Percentiles rank a stretch among this genome's conserved stretches.
phyloP scores from a whole-genome alignment of 2,797 vertebrate species.

The Poeciliopsis infans region DNA sequence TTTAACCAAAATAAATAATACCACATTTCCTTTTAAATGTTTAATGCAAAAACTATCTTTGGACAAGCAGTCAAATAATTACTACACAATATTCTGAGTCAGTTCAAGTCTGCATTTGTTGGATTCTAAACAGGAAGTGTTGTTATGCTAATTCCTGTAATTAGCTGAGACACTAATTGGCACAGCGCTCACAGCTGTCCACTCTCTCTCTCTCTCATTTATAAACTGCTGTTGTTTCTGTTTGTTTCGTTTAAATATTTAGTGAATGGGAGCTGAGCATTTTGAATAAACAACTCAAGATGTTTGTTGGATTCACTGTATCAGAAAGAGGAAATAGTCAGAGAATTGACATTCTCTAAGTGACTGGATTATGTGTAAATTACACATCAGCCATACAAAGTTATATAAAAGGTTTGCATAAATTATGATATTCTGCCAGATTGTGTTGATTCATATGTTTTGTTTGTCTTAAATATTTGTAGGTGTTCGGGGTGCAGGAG shows the following conservation, averaged over 20 bases:
- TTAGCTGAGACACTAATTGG: slow-evolving; percentile 75
- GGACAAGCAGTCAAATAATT: slow-evolving; percentile 45
- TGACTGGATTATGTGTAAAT: not conserved
- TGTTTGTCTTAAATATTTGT: slow-evolving; percentile 36
- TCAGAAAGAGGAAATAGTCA: slow-evolving; percentile 4
- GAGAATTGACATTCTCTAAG: slow-evolving; percentile 10
- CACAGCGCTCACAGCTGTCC: slow-evolving; percentile 52
- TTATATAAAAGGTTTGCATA: not conserved
- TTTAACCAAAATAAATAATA: not conserved
- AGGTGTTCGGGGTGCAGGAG: slow-evolving; percentile 96
- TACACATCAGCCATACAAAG: not conserved
- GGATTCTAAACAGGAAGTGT: slow-evolving; percentile 58
- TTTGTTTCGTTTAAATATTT: slow-evolving; percentile 52
- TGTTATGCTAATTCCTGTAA: slow-evolving; percentile 75
- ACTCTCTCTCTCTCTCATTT: slow-evolving; percentile 33
- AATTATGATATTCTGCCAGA: not conserved
- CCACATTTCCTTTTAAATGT: slow-evolving; percentile 9
- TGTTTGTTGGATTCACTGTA: slow-evolving; percentile 18
- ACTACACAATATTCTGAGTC: slow-evolving; percentile 45
- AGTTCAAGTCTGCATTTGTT: slow-evolving; percentile 36
- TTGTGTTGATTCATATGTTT: slow-evolving; percentile 5
- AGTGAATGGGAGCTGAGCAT: slow-evolving; percentile 24
- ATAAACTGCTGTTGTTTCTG: slow-evolving; percentile 23
- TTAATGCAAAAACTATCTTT: slow-evolving; percentile 38
- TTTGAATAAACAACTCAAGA: slow-evolving; percentile 37